Evolutionary conservation across 2,797 vertebrate species (phyloP), one percentile per base, ranked within the genome.

Genomic region (Oreochromis mossambicus): DNA sequence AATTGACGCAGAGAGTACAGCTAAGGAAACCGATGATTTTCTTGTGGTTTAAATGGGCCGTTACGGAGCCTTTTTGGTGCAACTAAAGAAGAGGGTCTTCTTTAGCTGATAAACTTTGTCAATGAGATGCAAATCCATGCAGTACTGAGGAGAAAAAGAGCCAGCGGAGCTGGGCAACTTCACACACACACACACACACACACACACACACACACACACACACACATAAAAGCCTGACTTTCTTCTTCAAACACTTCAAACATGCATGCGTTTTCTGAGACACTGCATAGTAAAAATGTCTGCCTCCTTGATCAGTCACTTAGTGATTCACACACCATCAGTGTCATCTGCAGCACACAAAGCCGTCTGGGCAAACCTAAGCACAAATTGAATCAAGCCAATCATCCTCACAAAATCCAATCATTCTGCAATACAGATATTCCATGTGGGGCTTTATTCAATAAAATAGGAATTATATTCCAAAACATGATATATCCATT

Each of bases 81-180:
- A 87, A 86, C 66, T 79, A 51, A 70, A 50, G 63, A 54, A 81
- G 61, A 85, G 55, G 38, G 29, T 55, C 36, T 84, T 81, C 81
- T 88, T 92, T 55, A 82, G 78, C 88, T 86, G 81, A 89, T 81
- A 88, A 89, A 94, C 83, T 89, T 94, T 88, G 89, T 88, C 86
- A 93, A 93, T 95, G 93, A 95, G 91, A 95, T 95, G 94, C 92
- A 94, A 94, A 94, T 95, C 92, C 92, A 92, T 93, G 92, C 93
- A 92, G 91, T 89, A 86, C 77, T 29, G 76, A 88, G 84, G 63
- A 84, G 83, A 77, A 77, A 81, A 91, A 78, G 73, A 87, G 82
- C 51, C 86, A 84, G 84, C 17, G 82, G 86, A 84, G 77, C 77
- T 63, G 79, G 82, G 83, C 46, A 61, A 58, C 7, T 38, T 38